These are phyloP conservation scores for Mamestra brassicae DNA, from an alignment of 2,888 invertebrate species.

Conservation along the genomic window DNA sequence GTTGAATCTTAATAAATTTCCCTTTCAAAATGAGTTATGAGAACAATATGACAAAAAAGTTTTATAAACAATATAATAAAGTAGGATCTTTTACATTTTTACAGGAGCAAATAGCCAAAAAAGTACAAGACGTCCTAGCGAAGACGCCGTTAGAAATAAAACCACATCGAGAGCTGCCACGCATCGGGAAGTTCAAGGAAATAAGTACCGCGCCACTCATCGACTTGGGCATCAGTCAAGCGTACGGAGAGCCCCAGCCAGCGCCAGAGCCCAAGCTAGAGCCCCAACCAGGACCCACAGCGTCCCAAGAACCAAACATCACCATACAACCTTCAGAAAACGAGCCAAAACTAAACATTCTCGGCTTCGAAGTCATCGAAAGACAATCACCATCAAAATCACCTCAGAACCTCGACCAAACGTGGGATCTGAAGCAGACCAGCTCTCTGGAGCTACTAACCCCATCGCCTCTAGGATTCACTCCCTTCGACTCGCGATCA, in stretches of 20 bases:
- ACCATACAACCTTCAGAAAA: slow-evolving; percentile 60
- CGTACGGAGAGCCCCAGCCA: slow-evolving; percentile 47
- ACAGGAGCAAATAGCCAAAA: slow-evolving; percentile 93
- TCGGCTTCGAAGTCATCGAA: slow-evolving; percentile 80
- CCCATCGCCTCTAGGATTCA: slow-evolving; percentile 90
- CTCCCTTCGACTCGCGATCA: slow-evolving; percentile 91
- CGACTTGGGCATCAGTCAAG: slow-evolving; percentile 69
- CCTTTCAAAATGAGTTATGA: neutral
- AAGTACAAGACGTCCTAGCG: slow-evolving; percentile 93
- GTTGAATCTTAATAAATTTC: neutral
- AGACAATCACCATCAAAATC: slow-evolving; percentile 81
- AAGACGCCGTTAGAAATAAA: slow-evolving; percentile 93
- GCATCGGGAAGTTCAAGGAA: slow-evolving; percentile 78
- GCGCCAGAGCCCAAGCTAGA: slow-evolving; percentile 40
- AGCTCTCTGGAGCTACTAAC: slow-evolving; percentile 90
- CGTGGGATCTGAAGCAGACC: slow-evolving; percentile 82
- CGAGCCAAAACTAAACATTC: slow-evolving; percentile 78
- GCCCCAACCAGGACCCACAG: slow-evolving; percentile 21
- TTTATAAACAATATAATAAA: neutral
- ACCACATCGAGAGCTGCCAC: slow-evolving; percentile 81
- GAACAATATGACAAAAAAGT: neutral
- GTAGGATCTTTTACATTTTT: neutral
- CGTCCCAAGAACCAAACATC: slow-evolving; percentile 52
- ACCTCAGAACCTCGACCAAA: slow-evolving; percentile 76
- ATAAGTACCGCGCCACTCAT: slow-evolving; percentile 77